Percentiles rank a stretch among this genome's conserved stretches.
These are phyloP conservation scores for Chironomus tepperi DNA, from an alignment of 1,140 invertebrate species.

Conservation along the genomic window DNA sequence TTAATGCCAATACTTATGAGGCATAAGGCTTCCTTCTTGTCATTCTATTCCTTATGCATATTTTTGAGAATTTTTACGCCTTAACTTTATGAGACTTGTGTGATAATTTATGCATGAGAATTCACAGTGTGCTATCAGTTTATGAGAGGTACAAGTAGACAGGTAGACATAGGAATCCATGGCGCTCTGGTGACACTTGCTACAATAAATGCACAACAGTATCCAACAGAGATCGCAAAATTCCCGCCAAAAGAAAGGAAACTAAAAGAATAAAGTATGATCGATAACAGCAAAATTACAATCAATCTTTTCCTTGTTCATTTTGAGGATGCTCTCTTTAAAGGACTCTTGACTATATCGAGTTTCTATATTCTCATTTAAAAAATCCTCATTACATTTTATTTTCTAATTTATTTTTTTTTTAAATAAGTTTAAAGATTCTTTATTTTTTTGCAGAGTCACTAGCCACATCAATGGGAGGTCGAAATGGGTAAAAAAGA, in stretches of 20 bases:
- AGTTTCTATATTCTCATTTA: too few relatives aligned
- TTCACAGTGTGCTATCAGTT: not conserved
- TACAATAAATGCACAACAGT: not conserved
- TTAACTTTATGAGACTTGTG: too few relatives aligned
- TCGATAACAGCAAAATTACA: conserved; percentile 7
- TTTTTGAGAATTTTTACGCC: too few relatives aligned
- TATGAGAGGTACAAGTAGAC: not conserved
- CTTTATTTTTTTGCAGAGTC: not conserved
- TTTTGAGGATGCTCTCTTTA: not conserved
- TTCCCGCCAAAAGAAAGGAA: not conserved
- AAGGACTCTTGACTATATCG: not conserved
- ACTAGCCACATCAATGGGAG: conserved; percentile 11
- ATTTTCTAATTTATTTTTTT: not conserved
- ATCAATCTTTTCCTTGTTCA: not conserved
- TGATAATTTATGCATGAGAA: conserved; percentile 11
- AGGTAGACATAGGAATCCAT: not conserved
- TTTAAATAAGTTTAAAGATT: not conserved
- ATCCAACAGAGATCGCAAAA: not conserved
- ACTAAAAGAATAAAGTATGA: not conserved
- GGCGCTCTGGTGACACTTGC: conserved; percentile 1
- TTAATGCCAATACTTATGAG: not conserved
- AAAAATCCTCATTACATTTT: too few relatives aligned
- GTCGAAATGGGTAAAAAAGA: not conserved
- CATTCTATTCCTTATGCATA: too few relatives aligned
- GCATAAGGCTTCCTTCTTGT: too few relatives aligned